Base-by-base conservation (phyloP, 2,888 invertebrate species). In the Ariolimax columbianus region DNA sequence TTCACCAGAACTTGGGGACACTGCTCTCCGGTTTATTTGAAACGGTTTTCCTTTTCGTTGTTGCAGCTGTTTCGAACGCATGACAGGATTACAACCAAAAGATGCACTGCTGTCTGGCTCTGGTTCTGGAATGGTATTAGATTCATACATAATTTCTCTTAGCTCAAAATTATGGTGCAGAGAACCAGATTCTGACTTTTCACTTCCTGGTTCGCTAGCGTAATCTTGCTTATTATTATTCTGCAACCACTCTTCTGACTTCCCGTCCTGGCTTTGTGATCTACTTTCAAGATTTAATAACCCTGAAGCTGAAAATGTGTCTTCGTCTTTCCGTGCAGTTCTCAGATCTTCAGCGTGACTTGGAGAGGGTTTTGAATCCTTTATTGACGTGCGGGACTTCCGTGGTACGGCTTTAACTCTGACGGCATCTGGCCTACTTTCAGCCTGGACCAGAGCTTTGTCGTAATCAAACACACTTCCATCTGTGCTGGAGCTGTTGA, bases 381-480 rank as follows among this genome's bases (percentile, higher is more conserved):
- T 73, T 9, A 36, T 43, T 33, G 38, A 51, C n/a, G 30, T 40
- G n/a, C 63, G 73, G 0, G 63, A 40, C 36, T 43, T 82, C n/a
- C 81, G 30, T 51, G 72, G 55, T 30, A 38, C 9, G 0, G 63
- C 59, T 47, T 63, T 82, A 17, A 51, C 2, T 47, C 30, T 75
- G 7, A n/a, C 43, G 9, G 33, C 19, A 23, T 38, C 82, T 40
- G 59, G 6, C 14, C 36, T 30, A 36, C 51, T 23, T 7, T 77
- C 77, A 4, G 47, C 70, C 26, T 77, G 73, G 23, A 33, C n/a
- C 26, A 85, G 82, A 59, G 85, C 85, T 59, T 72, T 82, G 11
- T 85, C 85, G 59, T 85, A 85, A 82, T 85, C 85, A 77, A 85
- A 85, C 3, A 85, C 82, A 70, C 85, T 85, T 17, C 85, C 85